Percentiles rank a stretch among this genome's conserved stretches.
phyloP scores from a whole-genome alignment of 2,797 vertebrate genomes.

The Echeneis naucrates region DNA sequence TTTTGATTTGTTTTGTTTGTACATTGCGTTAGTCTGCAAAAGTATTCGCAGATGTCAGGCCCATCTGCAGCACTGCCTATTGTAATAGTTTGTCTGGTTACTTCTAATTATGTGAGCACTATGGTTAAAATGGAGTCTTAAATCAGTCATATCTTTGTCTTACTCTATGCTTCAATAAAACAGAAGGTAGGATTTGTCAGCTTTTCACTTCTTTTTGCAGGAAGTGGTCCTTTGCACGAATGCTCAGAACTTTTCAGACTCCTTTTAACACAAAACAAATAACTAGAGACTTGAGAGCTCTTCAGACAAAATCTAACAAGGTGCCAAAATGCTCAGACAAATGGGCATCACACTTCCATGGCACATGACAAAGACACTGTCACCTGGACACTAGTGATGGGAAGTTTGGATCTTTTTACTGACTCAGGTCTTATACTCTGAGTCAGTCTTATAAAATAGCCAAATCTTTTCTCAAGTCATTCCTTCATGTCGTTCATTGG shows the following conservation, averaged over 20 bases:
- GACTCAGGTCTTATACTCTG: no score
- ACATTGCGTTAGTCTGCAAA: neutral
- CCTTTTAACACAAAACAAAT: neutral
- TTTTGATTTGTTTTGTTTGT: constrained; percentile 24
- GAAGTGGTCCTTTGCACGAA: constrained; percentile 40
- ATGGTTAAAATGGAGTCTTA: neutral
- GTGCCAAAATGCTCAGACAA: no score
- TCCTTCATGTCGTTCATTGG: no score
- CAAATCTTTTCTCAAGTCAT: no score
- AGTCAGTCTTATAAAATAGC: no score
- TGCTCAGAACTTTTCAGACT: constrained; percentile 26
- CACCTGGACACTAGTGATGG: no score
- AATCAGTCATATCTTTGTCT: neutral
- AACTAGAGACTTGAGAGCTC: no score
- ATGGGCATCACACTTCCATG: no score
- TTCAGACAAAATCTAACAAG: no score
- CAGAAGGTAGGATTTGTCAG: constrained; percentile 4
- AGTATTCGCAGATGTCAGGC: neutral
- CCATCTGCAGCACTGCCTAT: neutral
- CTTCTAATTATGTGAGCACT: fast-evolving
- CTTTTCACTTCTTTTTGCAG: constrained; percentile 36
- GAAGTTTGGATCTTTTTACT: no score
- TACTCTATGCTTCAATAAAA: neutral
- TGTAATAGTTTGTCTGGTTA: neutral
- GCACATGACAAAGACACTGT: no score